phyloP scores from a whole-genome alignment of 2,113 vertebrate genomes.

The Ciconia stormi region DNA sequence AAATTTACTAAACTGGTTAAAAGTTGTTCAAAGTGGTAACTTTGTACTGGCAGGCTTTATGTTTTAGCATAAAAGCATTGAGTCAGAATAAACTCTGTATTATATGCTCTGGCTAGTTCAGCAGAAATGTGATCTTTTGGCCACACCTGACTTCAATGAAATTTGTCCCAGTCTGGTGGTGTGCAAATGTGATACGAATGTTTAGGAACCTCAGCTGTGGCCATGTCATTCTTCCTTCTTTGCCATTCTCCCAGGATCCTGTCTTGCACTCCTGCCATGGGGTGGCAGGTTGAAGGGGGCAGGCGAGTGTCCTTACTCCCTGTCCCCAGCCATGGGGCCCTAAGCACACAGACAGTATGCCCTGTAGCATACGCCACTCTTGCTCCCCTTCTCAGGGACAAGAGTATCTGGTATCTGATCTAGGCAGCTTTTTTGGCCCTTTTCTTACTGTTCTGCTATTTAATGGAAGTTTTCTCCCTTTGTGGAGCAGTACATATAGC shows the following conservation, averaged over 20 bases:
- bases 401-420: not conserved
- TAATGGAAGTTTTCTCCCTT: not conserved
- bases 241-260: not conserved
- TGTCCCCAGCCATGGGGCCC: not conserved
- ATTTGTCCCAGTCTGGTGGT: not conserved
- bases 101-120: not conserved
- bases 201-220: not conserved
- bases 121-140: not conserved
- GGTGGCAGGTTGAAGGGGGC: not conserved
- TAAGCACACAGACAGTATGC: not conserved
- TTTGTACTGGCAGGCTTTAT: not conserved
- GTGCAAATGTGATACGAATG: accelerated
- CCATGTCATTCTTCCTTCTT: not conserved
- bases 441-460: not conserved
- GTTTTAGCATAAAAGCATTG: not conserved
- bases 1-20: not conserved
- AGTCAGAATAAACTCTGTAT: not conserved
- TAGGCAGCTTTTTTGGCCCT: not conserved
- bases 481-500: not conserved
- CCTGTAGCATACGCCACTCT: not conserved
- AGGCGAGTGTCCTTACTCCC: not conserved
- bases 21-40: not conserved
- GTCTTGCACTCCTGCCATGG: not conserved
- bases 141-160: not conserved
- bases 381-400: not conserved